phyloP scores from a whole-genome alignment of 2,888 invertebrate species.

The Coenonympha glycerion region DNA sequence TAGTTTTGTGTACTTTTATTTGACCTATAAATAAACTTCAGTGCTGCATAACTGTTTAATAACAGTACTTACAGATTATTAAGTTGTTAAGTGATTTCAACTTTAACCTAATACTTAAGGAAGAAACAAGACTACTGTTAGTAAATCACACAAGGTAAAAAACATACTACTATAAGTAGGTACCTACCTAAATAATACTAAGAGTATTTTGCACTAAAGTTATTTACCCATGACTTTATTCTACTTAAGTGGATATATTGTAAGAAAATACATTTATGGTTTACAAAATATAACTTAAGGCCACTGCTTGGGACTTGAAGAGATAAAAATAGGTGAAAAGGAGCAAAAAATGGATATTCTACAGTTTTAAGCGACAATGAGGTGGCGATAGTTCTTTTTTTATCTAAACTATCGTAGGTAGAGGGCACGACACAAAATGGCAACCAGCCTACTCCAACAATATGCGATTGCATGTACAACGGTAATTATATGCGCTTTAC shows the following conservation, averaged over 20 bases:
- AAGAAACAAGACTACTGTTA: background rate
- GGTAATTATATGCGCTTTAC: constrained; percentile 44
- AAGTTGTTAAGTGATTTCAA: background rate
- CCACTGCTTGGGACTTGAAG: background rate
- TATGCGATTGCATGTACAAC: constrained; percentile 67
- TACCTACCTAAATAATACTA: background rate
- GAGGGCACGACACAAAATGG: constrained; percentile 73
- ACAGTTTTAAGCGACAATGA: constrained; percentile 19
- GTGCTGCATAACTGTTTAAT: background rate
- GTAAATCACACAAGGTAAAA: background rate
- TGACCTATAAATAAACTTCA: background rate
- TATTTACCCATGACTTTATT: background rate
- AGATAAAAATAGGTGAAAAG: background rate
- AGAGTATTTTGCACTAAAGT: background rate
- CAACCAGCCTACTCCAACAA: constrained; percentile 65
- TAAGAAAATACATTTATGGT: too few species aligned
- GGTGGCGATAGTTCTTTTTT: constrained; percentile 60
- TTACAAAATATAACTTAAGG: constrained; percentile 3
- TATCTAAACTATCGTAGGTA: constrained; percentile 68
- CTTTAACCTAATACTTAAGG: background rate
- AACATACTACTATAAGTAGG: background rate
- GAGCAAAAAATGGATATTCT: background rate
- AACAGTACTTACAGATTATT: background rate
- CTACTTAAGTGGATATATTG: too few species aligned
- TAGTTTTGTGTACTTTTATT: background rate